phyloP scores from a whole-genome alignment of 1,140 invertebrate genomes.

The Ridgeia piscesae region DNA sequence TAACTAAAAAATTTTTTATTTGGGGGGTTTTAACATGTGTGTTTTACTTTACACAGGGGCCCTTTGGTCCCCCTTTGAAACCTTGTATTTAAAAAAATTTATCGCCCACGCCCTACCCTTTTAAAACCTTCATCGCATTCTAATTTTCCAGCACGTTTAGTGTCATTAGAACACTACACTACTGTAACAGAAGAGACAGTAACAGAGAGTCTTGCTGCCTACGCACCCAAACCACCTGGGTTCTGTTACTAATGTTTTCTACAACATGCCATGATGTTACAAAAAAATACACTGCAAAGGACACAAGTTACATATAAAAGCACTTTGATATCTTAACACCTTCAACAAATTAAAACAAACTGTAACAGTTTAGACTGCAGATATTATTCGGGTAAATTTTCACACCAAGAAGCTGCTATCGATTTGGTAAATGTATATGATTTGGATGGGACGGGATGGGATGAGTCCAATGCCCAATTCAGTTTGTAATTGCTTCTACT shows the following conservation, averaged over 20 bases:
- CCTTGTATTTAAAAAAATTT: neutral
- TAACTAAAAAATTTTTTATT: neutral
- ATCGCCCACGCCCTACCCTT: neutral
- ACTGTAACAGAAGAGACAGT: neutral
- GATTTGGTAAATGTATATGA: neutral
- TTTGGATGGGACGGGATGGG: neutral
- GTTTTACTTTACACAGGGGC: neutral
- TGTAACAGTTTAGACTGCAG: neutral
- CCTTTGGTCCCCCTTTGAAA: neutral
- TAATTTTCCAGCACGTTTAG: neutral
- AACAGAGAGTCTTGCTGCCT: neutral
- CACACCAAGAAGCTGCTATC: neutral
- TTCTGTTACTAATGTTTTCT: constrained; percentile 1
- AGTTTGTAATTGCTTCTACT: neutral
- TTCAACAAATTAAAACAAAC: neutral
- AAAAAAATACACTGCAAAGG: no score
- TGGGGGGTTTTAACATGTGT: neutral
- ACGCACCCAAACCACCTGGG: neutral
- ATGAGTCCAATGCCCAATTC: no score
- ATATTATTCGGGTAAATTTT: neutral
- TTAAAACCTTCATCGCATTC: neutral
- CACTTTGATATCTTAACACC: neutral
- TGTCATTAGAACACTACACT: neutral
- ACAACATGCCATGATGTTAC: neutral
- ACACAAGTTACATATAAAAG: neutral